A percentile compares a stretch with the other conserved stretches of the same genome.
Conservation (phyloP, 2,797 vertebrate genomes). For the Rhinogobio ventralis region DNA sequence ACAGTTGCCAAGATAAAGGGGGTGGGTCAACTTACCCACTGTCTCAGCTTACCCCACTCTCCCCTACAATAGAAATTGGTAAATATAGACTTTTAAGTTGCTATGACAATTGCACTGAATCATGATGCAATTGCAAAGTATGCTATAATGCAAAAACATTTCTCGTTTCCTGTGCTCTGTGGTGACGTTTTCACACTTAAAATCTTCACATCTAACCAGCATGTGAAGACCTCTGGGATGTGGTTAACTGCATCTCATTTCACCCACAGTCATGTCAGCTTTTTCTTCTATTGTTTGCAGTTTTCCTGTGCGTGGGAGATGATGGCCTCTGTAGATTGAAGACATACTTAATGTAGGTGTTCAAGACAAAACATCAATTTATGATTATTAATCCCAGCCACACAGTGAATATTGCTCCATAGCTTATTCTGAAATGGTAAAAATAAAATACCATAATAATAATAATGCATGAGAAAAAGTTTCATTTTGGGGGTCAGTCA, state of each 20-base stretch:
- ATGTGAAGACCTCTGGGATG: conserved; percentile 22
- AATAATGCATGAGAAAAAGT: background rate
- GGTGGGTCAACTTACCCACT: too few relatives aligned
- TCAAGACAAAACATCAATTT: background rate
- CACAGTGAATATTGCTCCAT: background rate
- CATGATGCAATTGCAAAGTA: conserved; percentile 3
- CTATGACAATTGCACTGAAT: background rate
- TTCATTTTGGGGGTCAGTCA: background rate
- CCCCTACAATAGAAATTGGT: background rate
- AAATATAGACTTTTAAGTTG: background rate
- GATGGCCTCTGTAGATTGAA: background rate
- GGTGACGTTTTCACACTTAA: conserved; percentile 19
- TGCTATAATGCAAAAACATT: background rate
- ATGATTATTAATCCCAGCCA: background rate
- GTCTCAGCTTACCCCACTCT: too few relatives aligned
- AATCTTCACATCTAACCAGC: background rate
- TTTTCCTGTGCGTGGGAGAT: conserved; percentile 41
- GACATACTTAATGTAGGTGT: background rate
- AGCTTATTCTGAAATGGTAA: background rate
- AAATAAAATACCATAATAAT: background rate
- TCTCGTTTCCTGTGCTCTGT: background rate
- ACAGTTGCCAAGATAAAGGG: too few relatives aligned
- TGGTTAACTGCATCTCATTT: conserved; percentile 28
- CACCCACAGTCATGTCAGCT: conserved; percentile 19
- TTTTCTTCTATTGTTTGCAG: conserved; percentile 35